phyloP scores from a whole-genome alignment of 2,113 vertebrate genomes.

The Otocyon megalotis region DNA sequence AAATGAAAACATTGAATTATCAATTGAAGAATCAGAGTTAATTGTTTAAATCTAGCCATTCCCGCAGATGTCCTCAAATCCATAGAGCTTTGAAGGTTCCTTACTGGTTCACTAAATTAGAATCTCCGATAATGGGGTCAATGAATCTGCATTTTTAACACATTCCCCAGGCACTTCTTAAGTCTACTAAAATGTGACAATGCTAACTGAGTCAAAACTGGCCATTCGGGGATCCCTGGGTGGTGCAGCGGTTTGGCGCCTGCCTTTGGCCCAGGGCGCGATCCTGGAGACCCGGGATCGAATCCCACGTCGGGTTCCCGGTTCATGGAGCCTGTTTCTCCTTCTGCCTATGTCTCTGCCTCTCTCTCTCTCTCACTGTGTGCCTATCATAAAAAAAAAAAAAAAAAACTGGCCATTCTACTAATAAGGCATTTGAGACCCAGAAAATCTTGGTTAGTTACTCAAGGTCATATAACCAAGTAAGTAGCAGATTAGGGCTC shows the following conservation, averaged over 20 bases:
- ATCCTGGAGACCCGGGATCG: no score
- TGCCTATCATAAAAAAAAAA: no score
- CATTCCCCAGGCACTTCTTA: background rate
- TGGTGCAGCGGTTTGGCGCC: no score
- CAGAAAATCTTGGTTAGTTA: background rate
- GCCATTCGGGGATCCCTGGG: no score
- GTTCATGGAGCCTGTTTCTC: no score
- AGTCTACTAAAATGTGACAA: background rate
- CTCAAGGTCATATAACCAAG: background rate
- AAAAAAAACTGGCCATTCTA: background rate
- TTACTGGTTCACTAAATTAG: background rate
- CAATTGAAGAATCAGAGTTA: constrained; percentile 6
- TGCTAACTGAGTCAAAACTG: background rate
- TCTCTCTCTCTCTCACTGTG: no score
- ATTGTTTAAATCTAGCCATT: background rate
- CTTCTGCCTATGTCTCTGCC: no score
- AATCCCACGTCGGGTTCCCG: no score
- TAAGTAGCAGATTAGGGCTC: background rate
- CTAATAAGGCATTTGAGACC: background rate
- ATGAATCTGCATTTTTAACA: background rate
- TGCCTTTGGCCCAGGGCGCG: no score
- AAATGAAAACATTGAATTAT: background rate
- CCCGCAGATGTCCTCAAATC: background rate
- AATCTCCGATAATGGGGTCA: background rate
- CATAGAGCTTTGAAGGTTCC: background rate